Evolutionary conservation across 2,888 invertebrate species (phyloP), one percentile per base, ranked within the genome.

Genomic region (Epistrophella euchroma): DNA sequence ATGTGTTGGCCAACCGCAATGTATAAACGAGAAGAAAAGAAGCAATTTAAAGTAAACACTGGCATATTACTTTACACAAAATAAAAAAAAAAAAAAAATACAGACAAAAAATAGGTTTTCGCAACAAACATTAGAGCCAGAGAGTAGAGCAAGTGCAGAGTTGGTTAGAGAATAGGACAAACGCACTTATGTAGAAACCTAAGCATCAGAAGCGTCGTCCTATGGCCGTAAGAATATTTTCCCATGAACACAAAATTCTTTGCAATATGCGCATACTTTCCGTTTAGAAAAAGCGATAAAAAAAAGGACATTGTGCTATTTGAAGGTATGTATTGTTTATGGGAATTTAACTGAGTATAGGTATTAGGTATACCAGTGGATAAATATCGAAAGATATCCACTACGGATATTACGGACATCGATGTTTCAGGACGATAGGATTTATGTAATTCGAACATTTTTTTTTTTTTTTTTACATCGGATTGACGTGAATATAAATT

Each of bases 241-340:
- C 37, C n/a, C 28, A 68, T 68, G 76, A 76, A 68, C 60, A 68
- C 25, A 58, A 68, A 76, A 37, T 58, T 68, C 68, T 68, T 68
- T 76, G 76, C 56, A 76, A 76, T 76, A 40, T 74, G 50, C 62
- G 50, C 74, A 74, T 64, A 58, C 68, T 56, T 76, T 76, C 11
- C 37, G 37, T 50, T 76, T 74, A 52, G 37, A 76, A 68, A 68
- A 68, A 37, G 47, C 68, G 47, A 75, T 75, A 76, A 76, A 76
- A 74, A 74, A 58, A 76, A 76, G 76, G 76, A 76, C 76, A 76
- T 68, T 68, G 76, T 58, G 68, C 56, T 35, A 50, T 76, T 68
- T 60, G 25, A 68, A 58, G 47, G 76, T 35, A 58, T 25, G 50
- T 22, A 25, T 47, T 68, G 47, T 76, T 76, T 68, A 32, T 15